Base-by-base conservation (phyloP, 1,140 invertebrate species). In the Panonychus citri region DNA sequence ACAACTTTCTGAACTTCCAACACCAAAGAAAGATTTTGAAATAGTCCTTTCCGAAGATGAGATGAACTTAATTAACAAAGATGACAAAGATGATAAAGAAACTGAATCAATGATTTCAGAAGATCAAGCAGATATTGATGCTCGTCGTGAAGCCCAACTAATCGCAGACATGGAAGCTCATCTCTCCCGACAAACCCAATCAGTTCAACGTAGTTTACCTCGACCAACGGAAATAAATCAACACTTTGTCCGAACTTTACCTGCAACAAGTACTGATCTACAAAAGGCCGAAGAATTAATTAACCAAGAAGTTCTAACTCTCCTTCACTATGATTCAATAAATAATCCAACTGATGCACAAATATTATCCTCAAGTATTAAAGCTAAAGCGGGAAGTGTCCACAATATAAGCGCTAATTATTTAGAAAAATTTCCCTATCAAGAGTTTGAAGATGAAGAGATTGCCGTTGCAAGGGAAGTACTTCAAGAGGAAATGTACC, bases 1-100 rank as follows among this genome's bases (percentile, higher is more conserved):
- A 55, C 81, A 82, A 1, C 69, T 97, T 15, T 78, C 78, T 34
- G 71, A 79, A 12, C 70, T 99, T 55, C 95, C 94, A 4, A 67
- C 76, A 27, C 94, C 95, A 0, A 81, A 83, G 58, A 97, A 98
- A 69, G 93, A 98, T 71, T 98, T 93, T 71, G 93, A 98, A 71
- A 94, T 99, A 66, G 89, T 97, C 43, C 82, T 96, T 12, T 87
- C 89, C 0, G 86, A 93, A 59, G 78, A 83, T 40, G 85, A 90
- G 62, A 72, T 76, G n/a, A 48, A 53, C 55, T 49, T 61, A 53
- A 24, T 58, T 24, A n/a, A n/a, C 55, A 30, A 52, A 25, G 25
- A n/a, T 49, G 63, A 26, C 15, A 62, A 67, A 15, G 62, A 56
- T 17, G 73, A 73, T 3, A 71, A 72, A 34, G 67, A 62, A 0